These are phyloP conservation scores for Mesochorus sp. DNA, from an alignment of 2,888 invertebrate species.

Conservation along the genomic window DNA sequence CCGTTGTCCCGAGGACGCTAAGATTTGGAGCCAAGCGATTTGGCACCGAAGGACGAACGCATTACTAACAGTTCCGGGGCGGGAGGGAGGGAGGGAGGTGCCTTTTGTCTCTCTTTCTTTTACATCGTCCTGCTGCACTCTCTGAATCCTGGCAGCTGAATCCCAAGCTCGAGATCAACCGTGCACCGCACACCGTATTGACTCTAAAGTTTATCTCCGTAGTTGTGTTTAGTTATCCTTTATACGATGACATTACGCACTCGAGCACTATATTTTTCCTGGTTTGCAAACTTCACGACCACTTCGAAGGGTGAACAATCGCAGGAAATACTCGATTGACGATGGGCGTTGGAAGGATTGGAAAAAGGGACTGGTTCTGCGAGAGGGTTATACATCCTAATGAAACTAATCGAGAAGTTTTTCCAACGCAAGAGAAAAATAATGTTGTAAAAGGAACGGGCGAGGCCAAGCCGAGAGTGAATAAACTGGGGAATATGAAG, in stretches of 20 bases:
- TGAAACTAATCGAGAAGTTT: conserved; percentile 77
- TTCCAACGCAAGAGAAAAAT: conserved; percentile 72
- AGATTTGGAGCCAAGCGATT: conserved; percentile 64
- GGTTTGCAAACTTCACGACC: too few relatives aligned
- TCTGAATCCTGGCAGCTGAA: conserved; percentile 49
- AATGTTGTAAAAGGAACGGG: conserved; percentile 72
- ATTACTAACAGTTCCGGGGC: conserved; percentile 62
- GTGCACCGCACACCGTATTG: background rate
- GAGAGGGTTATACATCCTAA: too few relatives aligned
- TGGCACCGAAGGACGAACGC: conserved; percentile 60
- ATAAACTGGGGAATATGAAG: conserved; percentile 36
- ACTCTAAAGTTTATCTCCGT: conserved; percentile 41
- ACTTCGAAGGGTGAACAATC: too few relatives aligned
- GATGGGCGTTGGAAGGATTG: too few relatives aligned
- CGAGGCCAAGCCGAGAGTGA: conserved; percentile 32
- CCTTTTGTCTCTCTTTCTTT: conserved; percentile 8
- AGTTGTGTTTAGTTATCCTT: conserved; percentile 28
- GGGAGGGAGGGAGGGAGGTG: too few relatives aligned
- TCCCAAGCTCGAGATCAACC: conserved; percentile 48
- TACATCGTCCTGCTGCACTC: background rate
- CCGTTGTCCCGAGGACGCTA: conserved; percentile 51
- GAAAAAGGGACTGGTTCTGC: too few relatives aligned
- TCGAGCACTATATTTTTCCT: too few relatives aligned
- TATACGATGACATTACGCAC: conserved; percentile 1
- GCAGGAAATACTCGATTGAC: too few relatives aligned